phyloP scores from a whole-genome alignment of 2,888 invertebrate species.

The Macrosoma leucophasiata region DNA sequence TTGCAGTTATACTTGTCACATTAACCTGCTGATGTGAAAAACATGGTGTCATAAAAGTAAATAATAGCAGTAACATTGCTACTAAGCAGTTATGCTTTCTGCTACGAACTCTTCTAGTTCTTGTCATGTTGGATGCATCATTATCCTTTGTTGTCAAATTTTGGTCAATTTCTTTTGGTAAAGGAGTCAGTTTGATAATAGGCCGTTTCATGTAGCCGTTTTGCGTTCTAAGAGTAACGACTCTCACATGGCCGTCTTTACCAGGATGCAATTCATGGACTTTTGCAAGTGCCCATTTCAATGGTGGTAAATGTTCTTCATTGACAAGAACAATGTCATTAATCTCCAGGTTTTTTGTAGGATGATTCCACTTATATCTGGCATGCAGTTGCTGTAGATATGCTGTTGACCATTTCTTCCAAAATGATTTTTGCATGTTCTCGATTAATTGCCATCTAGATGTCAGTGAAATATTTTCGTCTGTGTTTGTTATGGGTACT shows the following conservation, averaged over 20 bases:
- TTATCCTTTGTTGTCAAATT: too few relatives aligned
- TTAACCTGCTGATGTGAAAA: too few relatives aligned
- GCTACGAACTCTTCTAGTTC: too few relatives aligned
- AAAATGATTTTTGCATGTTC: not conserved
- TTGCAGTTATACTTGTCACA: too few relatives aligned
- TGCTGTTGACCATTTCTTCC: conserved; percentile 13
- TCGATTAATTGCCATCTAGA: conserved; percentile 8
- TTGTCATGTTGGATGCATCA: too few relatives aligned
- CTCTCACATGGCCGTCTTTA: conserved; percentile 2
- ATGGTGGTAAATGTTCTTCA: conserved; percentile 1
- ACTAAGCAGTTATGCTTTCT: too few relatives aligned
- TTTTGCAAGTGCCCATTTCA: conserved; percentile 6
- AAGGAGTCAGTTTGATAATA: conserved; percentile 6
- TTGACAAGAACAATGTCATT: conserved; percentile 5
- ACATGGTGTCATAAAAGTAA: too few relatives aligned
- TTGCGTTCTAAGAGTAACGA: not conserved
- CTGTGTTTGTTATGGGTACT: too few relatives aligned
- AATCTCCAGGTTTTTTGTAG: conserved; percentile 10
- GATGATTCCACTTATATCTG: conserved; percentile 18
- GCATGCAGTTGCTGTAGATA: conserved; percentile 14
- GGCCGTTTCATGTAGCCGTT: conserved; percentile 2
- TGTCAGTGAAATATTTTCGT: too few relatives aligned
- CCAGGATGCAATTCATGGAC: conserved; percentile 1
- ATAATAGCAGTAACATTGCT: too few relatives aligned
- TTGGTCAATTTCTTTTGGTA: not conserved